Base-by-base conservation (phyloP, 2,888 invertebrate genomes). In the Andricus curvator region DNA sequence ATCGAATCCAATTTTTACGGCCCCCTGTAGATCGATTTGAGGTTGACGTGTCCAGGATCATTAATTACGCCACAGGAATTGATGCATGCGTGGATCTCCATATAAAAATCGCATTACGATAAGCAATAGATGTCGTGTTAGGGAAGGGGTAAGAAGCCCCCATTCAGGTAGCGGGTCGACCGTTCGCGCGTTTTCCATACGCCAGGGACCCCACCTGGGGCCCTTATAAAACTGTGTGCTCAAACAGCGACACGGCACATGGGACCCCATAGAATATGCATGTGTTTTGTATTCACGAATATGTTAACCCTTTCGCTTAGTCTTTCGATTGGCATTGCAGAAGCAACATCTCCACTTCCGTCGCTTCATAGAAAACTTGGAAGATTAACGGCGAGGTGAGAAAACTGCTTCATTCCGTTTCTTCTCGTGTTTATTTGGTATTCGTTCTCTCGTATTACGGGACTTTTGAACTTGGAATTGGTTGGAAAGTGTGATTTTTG, bases 281-380 rank as follows among this genome's bases (percentile, higher is more conserved):
- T 90, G 89, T 86, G 89, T 90, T 92, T 90, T 89, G 87, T 89
- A 90, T 90, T 90, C 89, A 86, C 85, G 90, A 91, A 92, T 92
- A 92, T 90, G 89, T 91, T 92, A 92, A 92, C 91, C 92, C 91
- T 90, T 91, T 90, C 82, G 89, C 87, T 92, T 92, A 92, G 92
- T 92, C 92, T 89, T 88, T 86, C 88, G 89, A 92, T 91, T 90
- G 91, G 89, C 91, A 90, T 88, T 88, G 90, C 84, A 84, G 89
- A 86, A 87, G 90, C 89, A 92, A 91, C 92, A 92, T 88, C 92
- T 92, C 88, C 25, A 79, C 79, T 81, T 65, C 41, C 60, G 80
- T 65, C 51, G 67, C 80, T 78, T 37, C 78, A 78, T 77, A 68
- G 60, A 37, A 51, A 25, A 48, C 48, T 51, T 51, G 48, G 20